phyloP scores from a whole-genome alignment of 2,113 vertebrate genomes.

The Psephotus haematonotus region DNA sequence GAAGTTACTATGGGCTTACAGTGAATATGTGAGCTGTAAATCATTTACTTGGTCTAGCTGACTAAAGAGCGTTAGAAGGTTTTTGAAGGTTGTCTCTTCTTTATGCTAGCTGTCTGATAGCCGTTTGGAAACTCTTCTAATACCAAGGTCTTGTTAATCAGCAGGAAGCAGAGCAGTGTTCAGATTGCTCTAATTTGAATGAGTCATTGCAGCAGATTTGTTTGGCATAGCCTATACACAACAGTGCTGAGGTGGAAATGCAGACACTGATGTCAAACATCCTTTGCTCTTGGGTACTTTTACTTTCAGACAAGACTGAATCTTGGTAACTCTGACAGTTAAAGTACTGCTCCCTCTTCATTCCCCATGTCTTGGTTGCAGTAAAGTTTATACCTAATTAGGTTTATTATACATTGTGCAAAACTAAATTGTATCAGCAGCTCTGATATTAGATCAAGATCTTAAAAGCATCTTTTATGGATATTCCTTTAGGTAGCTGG shows the following conservation, averaged over 20 bases:
- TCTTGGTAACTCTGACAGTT: neutral
- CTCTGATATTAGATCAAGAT: neutral
- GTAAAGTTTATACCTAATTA: neutral
- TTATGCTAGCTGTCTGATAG: slow-evolving; percentile 10
- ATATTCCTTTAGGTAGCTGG: neutral
- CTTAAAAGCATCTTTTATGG: neutral
- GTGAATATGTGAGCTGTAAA: neutral
- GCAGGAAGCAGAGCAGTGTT: slow-evolving; percentile 16
- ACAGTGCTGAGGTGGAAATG: neutral
- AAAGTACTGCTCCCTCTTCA: neutral
- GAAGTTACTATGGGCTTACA: neutral
- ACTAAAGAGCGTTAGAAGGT: slow-evolving; percentile 36
- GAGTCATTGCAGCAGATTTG: neutral
- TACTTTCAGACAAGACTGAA: neutral
- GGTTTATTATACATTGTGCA: neutral
- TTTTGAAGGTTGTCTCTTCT: neutral
- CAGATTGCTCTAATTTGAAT: slow-evolving; percentile 25
- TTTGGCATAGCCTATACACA: neutral
- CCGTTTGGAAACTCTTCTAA: slow-evolving; percentile 38
- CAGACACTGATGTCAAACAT: neutral
- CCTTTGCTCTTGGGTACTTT: neutral
- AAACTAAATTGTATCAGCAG: neutral
- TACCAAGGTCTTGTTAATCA: slow-evolving; percentile 23
- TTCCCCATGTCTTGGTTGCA: neutral
- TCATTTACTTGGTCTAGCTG: slow-evolving; percentile 36